A percentile compares a stretch with the other conserved stretches of the same genome.
These are phyloP conservation scores for Melozone crissalis DNA, from an alignment of 2,113 vertebrate species.

Conservation along the genomic window DNA sequence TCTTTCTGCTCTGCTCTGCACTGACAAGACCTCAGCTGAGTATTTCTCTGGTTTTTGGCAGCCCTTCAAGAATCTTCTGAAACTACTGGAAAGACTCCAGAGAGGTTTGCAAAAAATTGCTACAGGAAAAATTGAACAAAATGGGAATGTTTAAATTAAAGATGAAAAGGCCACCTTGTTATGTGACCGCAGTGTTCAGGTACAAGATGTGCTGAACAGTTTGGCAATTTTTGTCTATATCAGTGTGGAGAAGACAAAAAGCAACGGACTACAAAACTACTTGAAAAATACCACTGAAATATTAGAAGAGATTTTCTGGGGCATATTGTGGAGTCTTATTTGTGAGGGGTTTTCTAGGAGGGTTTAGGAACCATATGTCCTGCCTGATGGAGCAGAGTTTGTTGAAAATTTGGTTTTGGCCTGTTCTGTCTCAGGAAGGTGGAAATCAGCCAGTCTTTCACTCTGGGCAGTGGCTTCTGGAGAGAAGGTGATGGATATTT, in stretches of 20 bases:
- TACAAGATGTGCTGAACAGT: not conserved
- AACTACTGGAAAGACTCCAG: not conserved
- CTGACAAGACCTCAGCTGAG: not conserved
- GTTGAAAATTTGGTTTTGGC: not conserved
- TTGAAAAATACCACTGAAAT: not conserved
- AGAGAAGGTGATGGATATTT: not conserved
- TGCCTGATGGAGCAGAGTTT: not conserved
- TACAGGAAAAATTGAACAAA: not conserved
- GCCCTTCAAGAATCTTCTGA: slow-evolving; percentile 8
- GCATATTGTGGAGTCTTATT: not conserved
- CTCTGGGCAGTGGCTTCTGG: not conserved
- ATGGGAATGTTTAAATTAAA: not conserved
- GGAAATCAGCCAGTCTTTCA: not conserved
- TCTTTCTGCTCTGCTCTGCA: not conserved
- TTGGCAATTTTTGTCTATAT: not conserved
- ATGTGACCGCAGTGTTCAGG: not conserved
- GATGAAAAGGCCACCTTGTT: not conserved
- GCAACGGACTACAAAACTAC: not conserved
- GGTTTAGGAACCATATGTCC: fast-evolving
- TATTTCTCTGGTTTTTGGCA: not conserved
- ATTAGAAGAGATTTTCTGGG: not conserved
- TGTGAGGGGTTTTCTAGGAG: not conserved
- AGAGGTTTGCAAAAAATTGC: not conserved
- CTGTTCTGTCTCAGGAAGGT: not conserved
- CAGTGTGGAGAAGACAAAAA: not conserved